Evolutionary conservation across 2,797 vertebrate genomes (phyloP).

Genomic region (Salmo trutta): DNA sequence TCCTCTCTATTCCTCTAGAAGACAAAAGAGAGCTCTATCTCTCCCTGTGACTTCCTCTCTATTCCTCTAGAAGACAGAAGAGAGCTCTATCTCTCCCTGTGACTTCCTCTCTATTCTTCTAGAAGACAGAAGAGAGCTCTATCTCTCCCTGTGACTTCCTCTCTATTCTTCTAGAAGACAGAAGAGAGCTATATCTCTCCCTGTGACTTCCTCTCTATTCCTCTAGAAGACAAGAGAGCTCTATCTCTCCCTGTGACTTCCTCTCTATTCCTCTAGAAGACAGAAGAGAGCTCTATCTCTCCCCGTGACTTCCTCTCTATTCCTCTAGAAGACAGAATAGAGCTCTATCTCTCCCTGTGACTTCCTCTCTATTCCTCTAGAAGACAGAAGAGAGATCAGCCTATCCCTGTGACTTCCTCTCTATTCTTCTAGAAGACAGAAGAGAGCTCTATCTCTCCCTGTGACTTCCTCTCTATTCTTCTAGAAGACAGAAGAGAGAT

Average conservation of each 20-base stretch:
- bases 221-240: neutral
- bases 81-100: slow-evolving; percentile 36
- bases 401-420: too few relatives aligned
- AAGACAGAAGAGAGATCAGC: too few relatives aligned
- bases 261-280: too few relatives aligned
- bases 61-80: neutral
- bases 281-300: too few relatives aligned
- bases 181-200: slow-evolving; percentile 30
- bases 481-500: too few relatives aligned
- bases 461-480: slow-evolving; percentile 19
- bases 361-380: too few relatives aligned
- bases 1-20: slow-evolving; percentile 19
- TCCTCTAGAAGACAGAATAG: too few relatives aligned
- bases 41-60: slow-evolving; percentile 29
- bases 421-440: slow-evolving; percentile 1
- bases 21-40: slow-evolving; percentile 27
- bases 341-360: too few relatives aligned
- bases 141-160: slow-evolving; percentile 40
- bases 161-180: slow-evolving; percentile 8
- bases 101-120: slow-evolving; percentile 24
- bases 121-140: neutral
- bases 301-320: too few relatives aligned
- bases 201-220: slow-evolving; percentile 28
- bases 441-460: slow-evolving; percentile 38
- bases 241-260: slow-evolving; percentile 40